Evolutionary conservation across 2,797 vertebrate genomes (phyloP), one percentile per base, ranked within the genome.

Genomic region (Mormyrops boulengeri): DNA sequence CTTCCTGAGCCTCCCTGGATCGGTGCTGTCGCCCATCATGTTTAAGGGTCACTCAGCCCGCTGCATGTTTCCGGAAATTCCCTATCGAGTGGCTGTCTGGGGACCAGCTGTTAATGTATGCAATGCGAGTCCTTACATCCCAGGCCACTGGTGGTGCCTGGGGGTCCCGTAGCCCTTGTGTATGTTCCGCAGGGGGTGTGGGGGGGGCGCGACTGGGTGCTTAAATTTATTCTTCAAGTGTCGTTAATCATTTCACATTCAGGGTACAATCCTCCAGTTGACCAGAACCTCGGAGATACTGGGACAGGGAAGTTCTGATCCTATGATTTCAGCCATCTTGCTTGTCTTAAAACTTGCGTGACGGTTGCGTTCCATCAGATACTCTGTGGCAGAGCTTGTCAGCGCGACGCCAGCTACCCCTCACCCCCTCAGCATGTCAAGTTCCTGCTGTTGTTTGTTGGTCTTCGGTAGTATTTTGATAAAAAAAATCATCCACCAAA

Each of bases 31-130:
- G 80, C 88, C 66, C 62, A 88, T 84, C 41, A 11, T 88, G 73
- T 88, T 90, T 88, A 62, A 85, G 73, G 73, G 53, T 88, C 69
- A 53, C 88, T 85, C 66, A 66, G 85, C 60, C 60, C 9, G 26
- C 60, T 30, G 60, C 60, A 30, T 87, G 85, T 88, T 82, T 60
- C 26, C 34, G 50, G 66, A 89, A 50, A 49, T 50, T 52, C 53
- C 44, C 89, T 88, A 52, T 85, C 53, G 6, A 38, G 19, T 55
- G 34, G 87, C 44, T 62, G 53, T 80, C 73, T 62, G 38, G 53
- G 30, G 12, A 88, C 73, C 87, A 90, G 73, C 55, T 88, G 86
- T 88, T 88, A 84, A 86, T 55, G 85, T 55, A 55, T 55, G 49
- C 41, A 88, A 73, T 11, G 11, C 47, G 6, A 66, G 3, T 22